Evolutionary conservation across 2,888 invertebrate genomes (phyloP).

Genomic region (Pandemis corylana): DNA sequence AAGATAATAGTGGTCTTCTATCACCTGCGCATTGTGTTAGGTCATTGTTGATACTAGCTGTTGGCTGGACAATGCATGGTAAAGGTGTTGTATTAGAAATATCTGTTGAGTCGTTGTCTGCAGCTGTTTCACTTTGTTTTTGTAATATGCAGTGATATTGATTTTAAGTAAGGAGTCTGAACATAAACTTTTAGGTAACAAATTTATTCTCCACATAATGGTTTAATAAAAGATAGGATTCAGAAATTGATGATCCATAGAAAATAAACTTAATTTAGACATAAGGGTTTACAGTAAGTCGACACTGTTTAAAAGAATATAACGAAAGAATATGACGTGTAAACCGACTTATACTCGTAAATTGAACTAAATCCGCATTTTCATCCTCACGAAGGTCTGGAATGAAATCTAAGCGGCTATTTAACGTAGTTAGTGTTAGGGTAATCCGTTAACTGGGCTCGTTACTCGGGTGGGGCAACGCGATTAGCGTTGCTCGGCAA

Average conservation of each 20-base stretch:
- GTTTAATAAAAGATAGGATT: too few species aligned
- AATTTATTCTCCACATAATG: too few species aligned
- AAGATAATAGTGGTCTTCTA: background rate
- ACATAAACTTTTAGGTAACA: too few species aligned
- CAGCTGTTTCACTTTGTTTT: background rate
- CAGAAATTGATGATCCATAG: too few species aligned
- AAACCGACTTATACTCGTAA: background rate
- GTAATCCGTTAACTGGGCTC: slow-evolving; percentile 58
- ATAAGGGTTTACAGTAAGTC: too few species aligned
- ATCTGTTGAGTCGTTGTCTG: background rate
- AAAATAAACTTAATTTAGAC: too few species aligned
- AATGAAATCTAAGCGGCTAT: slow-evolving; percentile 8
- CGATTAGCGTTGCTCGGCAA: slow-evolving; percentile 53
- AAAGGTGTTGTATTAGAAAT: background rate
- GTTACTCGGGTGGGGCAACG: slow-evolving; percentile 54
- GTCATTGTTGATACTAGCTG: background rate
- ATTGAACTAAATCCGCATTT: background rate
- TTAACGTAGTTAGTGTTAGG: slow-evolving; percentile 40
- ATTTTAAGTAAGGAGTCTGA: too few species aligned
- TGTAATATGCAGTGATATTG: too few species aligned
- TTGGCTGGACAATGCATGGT: background rate
- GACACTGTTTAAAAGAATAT: too few species aligned
- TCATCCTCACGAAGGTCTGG: background rate
- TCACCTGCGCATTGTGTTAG: background rate
- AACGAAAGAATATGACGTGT: background rate